These are phyloP conservation scores for Tinamus guttatus DNA, from an alignment of 2,113 vertebrate species.

Conservation along the genomic window DNA sequence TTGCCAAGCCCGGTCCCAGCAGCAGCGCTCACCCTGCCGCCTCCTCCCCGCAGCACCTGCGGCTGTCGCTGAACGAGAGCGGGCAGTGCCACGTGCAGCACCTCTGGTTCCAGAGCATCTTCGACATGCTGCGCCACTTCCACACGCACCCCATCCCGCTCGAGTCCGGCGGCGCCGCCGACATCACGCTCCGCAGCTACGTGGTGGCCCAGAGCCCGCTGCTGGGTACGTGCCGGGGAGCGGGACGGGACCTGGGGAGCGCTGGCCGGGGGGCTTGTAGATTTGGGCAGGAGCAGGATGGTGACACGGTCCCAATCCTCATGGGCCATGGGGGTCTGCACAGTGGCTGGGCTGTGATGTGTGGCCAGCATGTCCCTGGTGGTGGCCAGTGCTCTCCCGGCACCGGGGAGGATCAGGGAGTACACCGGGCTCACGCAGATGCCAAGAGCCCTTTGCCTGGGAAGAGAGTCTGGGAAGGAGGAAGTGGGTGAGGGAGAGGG, in stretches of 20 bases:
- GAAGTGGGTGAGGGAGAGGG: neutral
- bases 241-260: accelerated
- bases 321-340: accelerated
- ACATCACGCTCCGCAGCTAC: conserved; percentile 95
- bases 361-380: accelerated
- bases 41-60: conserved; percentile 86
- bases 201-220: conserved; percentile 85
- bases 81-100: conserved; percentile 98
- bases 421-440: accelerated
- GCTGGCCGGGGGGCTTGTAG: neutral
- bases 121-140: conserved; percentile 97
- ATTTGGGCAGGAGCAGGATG: no score
- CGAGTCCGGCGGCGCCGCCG: conserved; percentile 93
- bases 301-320: accelerated
- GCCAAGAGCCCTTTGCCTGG: neutral
- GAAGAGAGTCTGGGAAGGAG: neutral
- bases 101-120: conserved; percentile 97
- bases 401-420: neutral
- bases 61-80: conserved; percentile 93
- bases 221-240: conserved; percentile 76
- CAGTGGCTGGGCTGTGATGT: neutral
- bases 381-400: accelerated
- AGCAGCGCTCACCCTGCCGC: neutral
- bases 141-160: conserved; percentile 95
- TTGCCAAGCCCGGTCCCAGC: no score